phyloP scores from a whole-genome alignment of 1,140 invertebrate species.

The Panagrolaimus sp. region DNA sequence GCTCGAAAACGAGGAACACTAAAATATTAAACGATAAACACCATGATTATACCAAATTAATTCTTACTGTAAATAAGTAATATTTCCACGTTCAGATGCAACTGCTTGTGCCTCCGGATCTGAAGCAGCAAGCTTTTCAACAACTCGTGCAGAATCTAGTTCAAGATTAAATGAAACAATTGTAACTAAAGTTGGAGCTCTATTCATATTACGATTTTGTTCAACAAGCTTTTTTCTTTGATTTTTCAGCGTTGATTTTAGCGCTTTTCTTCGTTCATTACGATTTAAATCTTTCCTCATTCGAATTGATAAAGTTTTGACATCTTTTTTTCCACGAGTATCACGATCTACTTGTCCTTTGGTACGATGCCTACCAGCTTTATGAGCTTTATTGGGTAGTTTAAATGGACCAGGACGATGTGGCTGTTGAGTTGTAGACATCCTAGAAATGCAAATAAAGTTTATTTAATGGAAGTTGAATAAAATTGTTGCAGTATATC shows the following conservation, averaged over 20 bases:
- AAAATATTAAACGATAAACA: background rate
- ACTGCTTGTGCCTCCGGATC: background rate
- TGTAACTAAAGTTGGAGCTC: slow-evolving; percentile 21
- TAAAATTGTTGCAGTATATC: too few relatives aligned
- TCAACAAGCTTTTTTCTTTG: slow-evolving; percentile 22
- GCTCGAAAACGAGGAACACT: slow-evolving; percentile 41
- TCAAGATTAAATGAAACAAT: slow-evolving; percentile 16
- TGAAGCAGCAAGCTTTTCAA: slow-evolving; percentile 13
- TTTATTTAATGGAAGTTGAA: too few relatives aligned
- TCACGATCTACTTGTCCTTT: slow-evolving; percentile 33
- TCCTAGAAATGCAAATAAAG: background rate
- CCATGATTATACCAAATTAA: background rate
- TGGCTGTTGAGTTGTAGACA: slow-evolving; percentile 2
- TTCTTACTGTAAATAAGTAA: slow-evolving; percentile 30
- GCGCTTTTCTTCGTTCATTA: slow-evolving; percentile 22
- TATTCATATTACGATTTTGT: slow-evolving; percentile 4
- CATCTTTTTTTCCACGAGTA: slow-evolving; percentile 15
- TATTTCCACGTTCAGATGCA: slow-evolving; percentile 15
- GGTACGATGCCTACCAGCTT: slow-evolving; percentile 41
- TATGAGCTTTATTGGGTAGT: slow-evolving; percentile 33
- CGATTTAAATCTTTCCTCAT: slow-evolving; percentile 3
- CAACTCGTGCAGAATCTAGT: slow-evolving; percentile 12
- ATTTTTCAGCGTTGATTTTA: slow-evolving; percentile 6
- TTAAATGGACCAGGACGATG: slow-evolving; percentile 42
- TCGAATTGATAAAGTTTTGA: background rate